Evolutionary conservation across 1,140 invertebrate species (phyloP).

Genomic region (Cotesia typhae): DNA sequence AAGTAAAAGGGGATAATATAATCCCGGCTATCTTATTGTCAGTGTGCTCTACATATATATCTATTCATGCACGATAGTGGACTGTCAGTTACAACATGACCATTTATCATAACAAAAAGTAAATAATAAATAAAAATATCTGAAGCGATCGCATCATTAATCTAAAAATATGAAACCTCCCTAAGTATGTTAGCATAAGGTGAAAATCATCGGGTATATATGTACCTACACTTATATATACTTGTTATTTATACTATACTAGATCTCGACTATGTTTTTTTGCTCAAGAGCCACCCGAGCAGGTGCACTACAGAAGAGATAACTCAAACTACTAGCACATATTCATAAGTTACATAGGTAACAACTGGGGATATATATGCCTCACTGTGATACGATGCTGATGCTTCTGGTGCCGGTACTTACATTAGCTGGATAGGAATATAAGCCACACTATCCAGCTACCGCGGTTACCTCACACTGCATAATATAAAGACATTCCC

Average conservation of each 20-base stretch:
- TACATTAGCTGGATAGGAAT: too few species aligned
- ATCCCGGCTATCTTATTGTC: neutral
- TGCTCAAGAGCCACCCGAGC: neutral
- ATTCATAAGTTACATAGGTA: conserved; percentile 7
- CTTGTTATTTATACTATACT: neutral
- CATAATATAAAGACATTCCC: conserved; percentile 5
- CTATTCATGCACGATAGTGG: neutral
- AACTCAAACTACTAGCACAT: conserved; percentile 4
- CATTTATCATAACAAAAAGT: conserved; percentile 12
- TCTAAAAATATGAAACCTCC: conserved; percentile 3
- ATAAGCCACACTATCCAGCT: neutral
- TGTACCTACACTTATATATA: neutral
- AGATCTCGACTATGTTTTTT: neutral
- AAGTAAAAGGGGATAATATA: neutral
- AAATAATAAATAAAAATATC: conserved; percentile 7
- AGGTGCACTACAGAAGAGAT: conserved; percentile 9
- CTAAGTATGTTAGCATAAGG: conserved; percentile 3
- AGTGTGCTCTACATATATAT: neutral
- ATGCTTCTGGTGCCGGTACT: too few species aligned
- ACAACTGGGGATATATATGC: too few species aligned
- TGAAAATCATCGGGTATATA: neutral
- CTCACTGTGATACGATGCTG: neutral
- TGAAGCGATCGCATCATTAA: conserved; percentile 7
- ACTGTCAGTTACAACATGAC: conserved; percentile 15
- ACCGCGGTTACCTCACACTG: neutral